Conservation (phyloP, 1,140 invertebrate genomes). For the Drosophila hydei region DNA sequence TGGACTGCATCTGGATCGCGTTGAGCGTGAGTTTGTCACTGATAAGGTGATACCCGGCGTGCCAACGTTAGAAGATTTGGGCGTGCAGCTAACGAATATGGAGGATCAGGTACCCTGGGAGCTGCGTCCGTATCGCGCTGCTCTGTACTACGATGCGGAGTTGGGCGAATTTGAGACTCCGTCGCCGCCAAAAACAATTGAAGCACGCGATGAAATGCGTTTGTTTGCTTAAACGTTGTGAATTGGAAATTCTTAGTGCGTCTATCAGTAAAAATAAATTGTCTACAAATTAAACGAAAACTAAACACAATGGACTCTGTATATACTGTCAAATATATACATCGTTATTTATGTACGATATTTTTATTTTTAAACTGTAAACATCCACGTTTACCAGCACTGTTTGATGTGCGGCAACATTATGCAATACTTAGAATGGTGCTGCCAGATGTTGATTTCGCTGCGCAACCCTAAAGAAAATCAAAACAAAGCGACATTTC, state of each 20-base stretch:
- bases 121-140: constrained; percentile 87
- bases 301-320: neutral
- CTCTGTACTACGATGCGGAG: constrained; percentile 89
- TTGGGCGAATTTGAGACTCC: constrained; percentile 90
- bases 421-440: constrained; percentile 32
- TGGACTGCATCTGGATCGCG: constrained; percentile 89
- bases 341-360: neutral
- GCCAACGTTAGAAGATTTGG: constrained; percentile 94
- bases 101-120: constrained; percentile 92
- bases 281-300: constrained; percentile 36
- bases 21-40: constrained; percentile 92
- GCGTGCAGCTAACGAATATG: constrained; percentile 89
- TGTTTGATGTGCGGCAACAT: neutral
- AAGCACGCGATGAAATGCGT: constrained; percentile 60
- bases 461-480: constrained; percentile 45
- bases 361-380: constrained; percentile 10
- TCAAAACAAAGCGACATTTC: constrained; percentile 51
- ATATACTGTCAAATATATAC: neutral
- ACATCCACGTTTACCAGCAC: constrained; percentile 12
- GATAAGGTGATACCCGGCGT: constrained; percentile 88
- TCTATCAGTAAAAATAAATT: constrained; percentile 57
- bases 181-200: constrained; percentile 85
- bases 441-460: constrained; percentile 29
- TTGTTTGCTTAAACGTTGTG: constrained; percentile 68
- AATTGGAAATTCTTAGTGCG: constrained; percentile 67